Evolutionary conservation across 2,888 invertebrate species (phyloP), one percentile per base, ranked within the genome.

Genomic region (Linnaemya vulpina): DNA sequence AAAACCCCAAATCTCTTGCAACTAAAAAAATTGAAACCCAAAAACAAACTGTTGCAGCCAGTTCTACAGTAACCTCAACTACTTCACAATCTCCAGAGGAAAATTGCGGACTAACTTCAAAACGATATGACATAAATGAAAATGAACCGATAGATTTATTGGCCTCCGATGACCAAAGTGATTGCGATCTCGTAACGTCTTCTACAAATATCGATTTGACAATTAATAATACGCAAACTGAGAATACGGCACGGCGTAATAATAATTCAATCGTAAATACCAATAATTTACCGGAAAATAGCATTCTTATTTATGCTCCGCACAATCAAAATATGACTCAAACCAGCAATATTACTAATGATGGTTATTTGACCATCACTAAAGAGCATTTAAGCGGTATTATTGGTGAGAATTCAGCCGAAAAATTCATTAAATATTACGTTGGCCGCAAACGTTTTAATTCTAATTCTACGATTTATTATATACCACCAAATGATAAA

Each of bases 121-220:
- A 35, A 25, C 17, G 46, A 55, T 3, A 10, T 11, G 11, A 13
- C 35, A 25, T 15, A 13, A 49, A 11, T 60, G 8, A n/a, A 55
- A 0, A 0, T 13, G 49, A 9, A 38, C 7, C 2, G 1, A 17
- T 22, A 8, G 8, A 20, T 5, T 38, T 35, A 20, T 30, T 9
- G 0, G 49, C 1, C 25, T 7, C 1, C 38, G 76, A 73, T 10
- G 68, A 68, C 17, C 87, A 88, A 15, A 86, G 74, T n/a, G 91
- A 91, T 55, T 91, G 91, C 70, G 87, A 89, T 0, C 74, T 89
- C 4, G 90, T 90, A 22, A 89, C 91, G 4, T 90, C 90, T 0
- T 90, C 91, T 15, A 91, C 90, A 0, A 75, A 80, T 46, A 15
- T 75, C 1, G 78, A 71, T 5, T 11, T 30, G 11, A n/a, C 25